Evolutionary conservation across 2,113 vertebrate genomes (phyloP).

Genomic region (Sturnira hondurensis): DNA sequence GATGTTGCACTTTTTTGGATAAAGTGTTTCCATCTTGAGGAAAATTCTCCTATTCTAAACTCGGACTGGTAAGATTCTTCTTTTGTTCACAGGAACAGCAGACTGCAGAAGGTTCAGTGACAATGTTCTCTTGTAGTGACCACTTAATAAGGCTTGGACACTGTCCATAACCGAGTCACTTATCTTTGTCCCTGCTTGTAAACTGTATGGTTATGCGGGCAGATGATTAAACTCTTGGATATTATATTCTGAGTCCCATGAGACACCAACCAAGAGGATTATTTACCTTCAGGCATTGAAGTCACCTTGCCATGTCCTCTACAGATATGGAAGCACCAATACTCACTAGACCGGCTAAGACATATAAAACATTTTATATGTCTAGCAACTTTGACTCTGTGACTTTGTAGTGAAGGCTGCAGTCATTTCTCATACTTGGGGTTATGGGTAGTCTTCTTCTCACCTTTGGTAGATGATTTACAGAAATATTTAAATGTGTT

Average conservation of each 20-base stretch:
- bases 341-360: neutral
- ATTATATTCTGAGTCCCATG: neutral
- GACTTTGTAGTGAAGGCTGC: neutral
- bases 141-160: neutral
- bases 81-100: neutral
- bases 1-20: neutral
- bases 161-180: neutral
- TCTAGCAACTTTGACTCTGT: neutral
- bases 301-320: neutral
- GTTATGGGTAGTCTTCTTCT: neutral
- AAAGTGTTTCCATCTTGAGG: neutral
- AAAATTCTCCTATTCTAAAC: neutral
- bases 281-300: neutral
- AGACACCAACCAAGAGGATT: neutral
- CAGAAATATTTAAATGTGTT: constrained; percentile 53
- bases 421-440: constrained; percentile 14
- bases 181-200: neutral
- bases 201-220: neutral
- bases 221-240: neutral
- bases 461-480: constrained; percentile 9
- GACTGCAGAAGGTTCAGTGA: neutral
- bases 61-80: neutral
- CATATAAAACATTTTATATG: neutral
- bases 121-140: neutral
- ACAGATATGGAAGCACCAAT: neutral